These are phyloP conservation scores for Bos javanicus DNA, from an alignment of 2,113 vertebrate species.

Conservation along the genomic window DNA sequence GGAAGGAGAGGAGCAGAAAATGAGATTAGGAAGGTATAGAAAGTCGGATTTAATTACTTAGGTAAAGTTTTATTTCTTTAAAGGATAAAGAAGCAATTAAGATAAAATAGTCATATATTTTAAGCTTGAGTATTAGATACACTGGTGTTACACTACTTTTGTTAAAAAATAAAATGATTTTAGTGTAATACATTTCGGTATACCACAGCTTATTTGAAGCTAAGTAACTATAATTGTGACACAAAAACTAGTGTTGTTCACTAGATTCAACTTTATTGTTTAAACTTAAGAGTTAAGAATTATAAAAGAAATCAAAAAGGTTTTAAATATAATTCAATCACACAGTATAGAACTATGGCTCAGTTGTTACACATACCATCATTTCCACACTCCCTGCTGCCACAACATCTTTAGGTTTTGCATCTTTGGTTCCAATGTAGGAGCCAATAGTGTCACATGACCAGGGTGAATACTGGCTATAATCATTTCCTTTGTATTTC, in stretches of 20 bases:
- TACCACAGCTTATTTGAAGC: background rate
- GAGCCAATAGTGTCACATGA: conserved; percentile 98
- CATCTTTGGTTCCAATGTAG: conserved; percentile 98
- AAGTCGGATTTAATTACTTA: background rate
- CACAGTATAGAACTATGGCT: background rate
- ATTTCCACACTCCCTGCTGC: conserved; percentile 90
- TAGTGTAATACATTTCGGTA: background rate
- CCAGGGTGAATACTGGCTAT: conserved; percentile 99
- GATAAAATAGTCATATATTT: conserved; percentile 3
- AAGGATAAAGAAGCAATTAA: conserved; percentile 25
- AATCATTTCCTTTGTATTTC: conserved; percentile 94
- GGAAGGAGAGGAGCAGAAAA: background rate
- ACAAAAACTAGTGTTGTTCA: background rate
- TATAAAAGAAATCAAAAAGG: background rate
- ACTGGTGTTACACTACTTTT: background rate
- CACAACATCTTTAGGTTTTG: conserved; percentile 96
- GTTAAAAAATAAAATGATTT: background rate
- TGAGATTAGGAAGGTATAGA: background rate
- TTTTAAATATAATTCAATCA: background rate
- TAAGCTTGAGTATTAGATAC: background rate
- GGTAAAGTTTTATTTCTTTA: conserved; percentile 7
- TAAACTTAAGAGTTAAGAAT: conserved; percentile 2
- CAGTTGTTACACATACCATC: conserved; percentile 85
- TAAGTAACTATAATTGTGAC: background rate
- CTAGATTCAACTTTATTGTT: background rate